Evolutionary conservation across 2,113 vertebrate species (phyloP).

Genomic region (Crotalus viridis): DNA sequence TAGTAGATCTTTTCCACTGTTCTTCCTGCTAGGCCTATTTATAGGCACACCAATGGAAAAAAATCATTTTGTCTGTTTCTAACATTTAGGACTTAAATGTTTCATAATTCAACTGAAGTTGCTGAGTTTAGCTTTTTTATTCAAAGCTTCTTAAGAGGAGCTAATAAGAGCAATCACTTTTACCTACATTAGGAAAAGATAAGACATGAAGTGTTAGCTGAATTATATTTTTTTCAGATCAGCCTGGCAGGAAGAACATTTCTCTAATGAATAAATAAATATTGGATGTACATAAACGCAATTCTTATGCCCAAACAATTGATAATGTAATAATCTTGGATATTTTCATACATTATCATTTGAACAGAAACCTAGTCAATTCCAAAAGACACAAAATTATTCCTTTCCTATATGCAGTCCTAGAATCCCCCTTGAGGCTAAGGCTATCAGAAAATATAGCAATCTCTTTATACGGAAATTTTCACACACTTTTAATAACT

Average conservation of each 20-base stretch:
- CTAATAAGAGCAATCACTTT: constrained; percentile 26
- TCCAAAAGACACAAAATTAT: constrained; percentile 64
- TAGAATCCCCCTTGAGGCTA: constrained; percentile 60
- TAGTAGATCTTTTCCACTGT: neutral
- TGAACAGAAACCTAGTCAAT: constrained; percentile 66
- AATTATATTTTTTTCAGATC: constrained; percentile 23
- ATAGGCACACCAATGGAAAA: neutral
- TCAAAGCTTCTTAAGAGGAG: neutral
- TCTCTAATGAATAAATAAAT: constrained; percentile 24
- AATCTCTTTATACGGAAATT: constrained; percentile 66
- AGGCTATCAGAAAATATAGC: constrained; percentile 67
- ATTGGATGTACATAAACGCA: constrained; percentile 42
- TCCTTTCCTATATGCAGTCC: constrained; percentile 68
- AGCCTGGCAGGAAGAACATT: constrained; percentile 22
- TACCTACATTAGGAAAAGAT: neutral
- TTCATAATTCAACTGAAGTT: neutral
- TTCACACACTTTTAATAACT: constrained; percentile 71
- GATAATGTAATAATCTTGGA: constrained; percentile 39
- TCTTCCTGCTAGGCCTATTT: neutral
- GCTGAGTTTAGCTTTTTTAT: neutral
- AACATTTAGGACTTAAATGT: neutral
- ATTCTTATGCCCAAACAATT: constrained; percentile 55
- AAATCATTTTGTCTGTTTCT: neutral
- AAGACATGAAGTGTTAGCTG: constrained; percentile 31
- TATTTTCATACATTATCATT: constrained; percentile 67